These are phyloP conservation scores for Reticulitermes lucifugus DNA, from an alignment of 2,888 invertebrate species.

Conservation along the genomic window DNA sequence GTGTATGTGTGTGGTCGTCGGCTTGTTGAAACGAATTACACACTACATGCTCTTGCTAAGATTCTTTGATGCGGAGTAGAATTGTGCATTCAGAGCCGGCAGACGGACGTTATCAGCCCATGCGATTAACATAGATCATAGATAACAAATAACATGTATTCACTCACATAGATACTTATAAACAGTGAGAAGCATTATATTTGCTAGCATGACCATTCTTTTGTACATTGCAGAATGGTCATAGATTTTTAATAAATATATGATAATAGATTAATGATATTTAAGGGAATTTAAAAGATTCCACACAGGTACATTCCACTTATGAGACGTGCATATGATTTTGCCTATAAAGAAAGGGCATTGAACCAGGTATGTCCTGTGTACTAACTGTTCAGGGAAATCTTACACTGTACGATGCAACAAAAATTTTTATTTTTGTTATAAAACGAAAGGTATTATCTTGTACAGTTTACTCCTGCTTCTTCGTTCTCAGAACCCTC, in stretches of 20 bases:
- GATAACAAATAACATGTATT: background rate
- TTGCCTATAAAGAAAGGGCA: constrained; percentile 43
- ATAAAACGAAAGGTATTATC: background rate
- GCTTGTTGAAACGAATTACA: too few relatives aligned
- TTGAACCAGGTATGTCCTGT: background rate
- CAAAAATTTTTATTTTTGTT: background rate
- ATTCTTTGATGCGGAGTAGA: background rate
- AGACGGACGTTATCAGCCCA: background rate
- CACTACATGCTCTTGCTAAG: background rate
- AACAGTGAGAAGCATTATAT: background rate
- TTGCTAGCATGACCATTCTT: constrained; percentile 28
- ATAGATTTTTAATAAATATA: constrained; percentile 34
- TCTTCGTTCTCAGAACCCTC: background rate
- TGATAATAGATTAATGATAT: background rate
- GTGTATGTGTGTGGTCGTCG: too few relatives aligned
- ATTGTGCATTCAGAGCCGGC: background rate
- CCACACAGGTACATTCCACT: constrained; percentile 27
- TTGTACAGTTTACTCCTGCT: background rate
- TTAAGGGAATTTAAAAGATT: background rate
- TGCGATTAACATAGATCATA: constrained; percentile 8
- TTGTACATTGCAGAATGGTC: constrained; percentile 31
- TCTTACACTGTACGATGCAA: background rate
- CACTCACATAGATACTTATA: background rate
- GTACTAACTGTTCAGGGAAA: constrained; percentile 11
- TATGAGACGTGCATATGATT: constrained; percentile 42